Base-by-base conservation (phyloP, 2,888 invertebrate genomes). In the Andrena fulva region DNA sequence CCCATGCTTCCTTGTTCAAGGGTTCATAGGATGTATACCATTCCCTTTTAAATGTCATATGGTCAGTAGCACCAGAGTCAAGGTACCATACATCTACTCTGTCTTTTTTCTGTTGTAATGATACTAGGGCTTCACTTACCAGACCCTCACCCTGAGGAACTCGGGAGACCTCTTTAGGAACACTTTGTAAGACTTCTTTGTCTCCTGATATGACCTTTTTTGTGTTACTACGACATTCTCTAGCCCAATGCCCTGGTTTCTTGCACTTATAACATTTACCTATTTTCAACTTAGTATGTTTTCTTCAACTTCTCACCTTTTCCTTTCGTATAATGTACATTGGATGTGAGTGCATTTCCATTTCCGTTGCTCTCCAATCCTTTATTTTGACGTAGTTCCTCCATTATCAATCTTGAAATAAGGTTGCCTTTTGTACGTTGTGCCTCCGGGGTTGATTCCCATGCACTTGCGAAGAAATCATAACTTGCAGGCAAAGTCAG, bases 401-500 rank as follows among this genome's bases (percentile, higher is more conserved):
- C 50, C 2, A 7, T 10, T 12, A 48, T n/a, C 6, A 71, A 2
- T 31, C 71, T 62, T 0, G 71, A 35, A 20, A 60, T 62, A 0
- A 71, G 29, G 24, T 71, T 71, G 7, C 31, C 10, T 31, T 60
- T 50, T 20, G 59, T 71, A 5, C 60, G 59, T 5, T 71, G 50
- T 7, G 12, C 31, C 0, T 31, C 33, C 16, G 62, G 8, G 1
- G 71, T 71, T 1, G 71, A 60, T 7, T 62, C 62, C 62, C 62
- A 71, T 1, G 62, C 71, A 60, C 71, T 71, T 7, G 29, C 8
- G 31, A 71, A 71, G 12, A n/a, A 6, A 1, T 29, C n/a, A 50
- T 71, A 71, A 5, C 48, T 71, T 0, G 24, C 7, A 10, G 71
- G 60, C 12, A 71, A n/a, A 1, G 50, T 60, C 2, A 48, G 12